phyloP scores from a whole-genome alignment of 2,797 vertebrate species.

The Lepilemur septentrionalis region DNA sequence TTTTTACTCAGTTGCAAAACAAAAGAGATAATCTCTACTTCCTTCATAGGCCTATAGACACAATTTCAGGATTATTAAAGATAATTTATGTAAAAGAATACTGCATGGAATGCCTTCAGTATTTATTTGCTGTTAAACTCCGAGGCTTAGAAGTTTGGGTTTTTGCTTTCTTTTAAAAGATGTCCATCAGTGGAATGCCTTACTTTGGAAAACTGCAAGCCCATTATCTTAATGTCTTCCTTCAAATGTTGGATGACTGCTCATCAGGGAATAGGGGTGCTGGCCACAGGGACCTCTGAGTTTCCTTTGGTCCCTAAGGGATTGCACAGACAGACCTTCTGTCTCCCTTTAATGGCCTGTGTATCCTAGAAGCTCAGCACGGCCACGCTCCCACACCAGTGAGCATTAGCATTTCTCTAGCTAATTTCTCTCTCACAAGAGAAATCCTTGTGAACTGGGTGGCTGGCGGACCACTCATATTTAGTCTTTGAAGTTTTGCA shows the following conservation, averaged over 20 bases:
- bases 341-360: background rate
- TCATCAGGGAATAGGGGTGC: background rate
- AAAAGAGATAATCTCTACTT: background rate
- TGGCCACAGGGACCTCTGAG: background rate
- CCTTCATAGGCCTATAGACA: background rate
- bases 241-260: background rate
- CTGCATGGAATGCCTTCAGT: background rate
- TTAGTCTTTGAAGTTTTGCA: slow-evolving; percentile 13
- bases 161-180: background rate
- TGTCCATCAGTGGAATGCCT: background rate
- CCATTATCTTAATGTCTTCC: background rate
- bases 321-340: background rate
- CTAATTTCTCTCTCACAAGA: background rate
- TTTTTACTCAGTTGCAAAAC: background rate
- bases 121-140: background rate
- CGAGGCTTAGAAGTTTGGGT: background rate
- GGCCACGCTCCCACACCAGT: background rate
- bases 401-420: background rate
- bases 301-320: background rate
- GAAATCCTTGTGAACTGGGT: background rate
- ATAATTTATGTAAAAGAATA: background rate
- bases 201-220: background rate
- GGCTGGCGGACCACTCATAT: background rate
- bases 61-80: background rate
- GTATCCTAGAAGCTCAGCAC: background rate